Conservation (phyloP, 2,797 vertebrate genomes). For the Salarias fasciatus region DNA sequence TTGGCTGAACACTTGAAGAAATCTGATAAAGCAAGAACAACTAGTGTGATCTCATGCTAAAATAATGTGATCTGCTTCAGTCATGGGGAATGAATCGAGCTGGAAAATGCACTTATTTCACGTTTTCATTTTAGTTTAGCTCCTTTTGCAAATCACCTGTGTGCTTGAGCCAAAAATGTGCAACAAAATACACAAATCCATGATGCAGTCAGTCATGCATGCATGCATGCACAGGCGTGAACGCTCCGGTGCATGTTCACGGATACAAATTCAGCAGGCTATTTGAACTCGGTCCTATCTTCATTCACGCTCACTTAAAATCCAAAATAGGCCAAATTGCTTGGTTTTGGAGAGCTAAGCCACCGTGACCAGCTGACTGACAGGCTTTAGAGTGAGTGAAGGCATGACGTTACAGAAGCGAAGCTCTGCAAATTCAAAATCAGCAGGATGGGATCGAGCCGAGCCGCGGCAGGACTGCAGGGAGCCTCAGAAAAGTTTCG, state of each 20-base stretch:
- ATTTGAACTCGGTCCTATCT: conserved; percentile 13
- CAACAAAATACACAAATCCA: not conserved
- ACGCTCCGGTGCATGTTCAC: not conserved
- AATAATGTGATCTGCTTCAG: no score
- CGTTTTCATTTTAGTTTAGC: no score
- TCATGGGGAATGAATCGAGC: no score
- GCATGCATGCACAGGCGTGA: conserved; percentile 7
- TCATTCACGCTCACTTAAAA: conserved; percentile 28
- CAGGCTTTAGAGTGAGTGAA: conserved; percentile 38
- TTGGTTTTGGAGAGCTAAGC: conserved; percentile 40
- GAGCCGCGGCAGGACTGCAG: conserved; percentile 21
- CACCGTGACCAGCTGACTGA: conserved; percentile 43
- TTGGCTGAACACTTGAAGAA: no score
- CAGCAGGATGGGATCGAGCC: conserved; percentile 28
- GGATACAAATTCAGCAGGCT: conserved; percentile 5
- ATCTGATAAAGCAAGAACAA: no score
- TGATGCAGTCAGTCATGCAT: not conserved
- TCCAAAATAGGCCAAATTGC: conserved; percentile 34
- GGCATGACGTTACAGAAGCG: conserved; percentile 23
- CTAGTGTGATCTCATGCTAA: no score
- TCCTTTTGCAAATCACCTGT: no score
- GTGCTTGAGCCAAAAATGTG: no score
- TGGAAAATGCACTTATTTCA: no score
- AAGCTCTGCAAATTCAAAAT: conserved; percentile 23
- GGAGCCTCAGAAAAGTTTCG: conserved; percentile 25